These are phyloP conservation scores for Mohoua ochrocephala DNA, from an alignment of 2,113 vertebrate genomes.

Conservation along the genomic window DNA sequence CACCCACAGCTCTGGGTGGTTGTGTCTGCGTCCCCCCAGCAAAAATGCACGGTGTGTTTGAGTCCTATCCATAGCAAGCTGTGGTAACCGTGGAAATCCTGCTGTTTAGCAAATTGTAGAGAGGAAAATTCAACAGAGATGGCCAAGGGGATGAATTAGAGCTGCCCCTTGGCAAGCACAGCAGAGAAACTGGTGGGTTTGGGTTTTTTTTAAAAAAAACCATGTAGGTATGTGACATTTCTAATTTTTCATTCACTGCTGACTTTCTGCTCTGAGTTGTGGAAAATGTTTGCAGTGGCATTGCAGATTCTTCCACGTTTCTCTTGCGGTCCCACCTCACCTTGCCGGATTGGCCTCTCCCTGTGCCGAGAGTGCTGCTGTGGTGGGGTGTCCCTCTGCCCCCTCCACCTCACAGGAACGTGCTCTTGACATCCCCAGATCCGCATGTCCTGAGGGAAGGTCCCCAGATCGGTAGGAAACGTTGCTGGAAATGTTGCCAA, in stretches of 20 bases:
- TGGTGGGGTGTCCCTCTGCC: not conserved
- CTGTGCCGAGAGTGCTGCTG: fast-evolving
- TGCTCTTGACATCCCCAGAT: not conserved
- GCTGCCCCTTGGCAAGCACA: not conserved
- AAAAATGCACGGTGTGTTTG: not conserved
- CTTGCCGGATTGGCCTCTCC: not conserved
- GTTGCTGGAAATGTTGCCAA: not conserved
- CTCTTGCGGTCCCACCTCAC: fast-evolving
- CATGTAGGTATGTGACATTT: not conserved
- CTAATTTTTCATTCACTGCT: not conserved
- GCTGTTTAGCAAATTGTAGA: conserved; percentile 62
- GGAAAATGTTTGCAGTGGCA: not conserved
- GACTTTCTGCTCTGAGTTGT: not conserved
- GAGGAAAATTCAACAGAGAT: conserved; percentile 28
- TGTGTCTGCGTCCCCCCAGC: not conserved
- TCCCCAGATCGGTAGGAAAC: not conserved
- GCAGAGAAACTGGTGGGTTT: not conserved
- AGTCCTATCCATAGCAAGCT: not conserved
- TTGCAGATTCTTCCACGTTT: not conserved
- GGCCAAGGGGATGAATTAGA: conserved; percentile 29
- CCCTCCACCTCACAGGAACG: fast-evolving
- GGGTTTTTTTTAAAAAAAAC: not conserved
- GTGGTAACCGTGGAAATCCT: conserved; percentile 59
- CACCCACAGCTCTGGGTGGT: not conserved
- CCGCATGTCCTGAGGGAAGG: not conserved